These are phyloP conservation scores for Melikaiella ostensackeni DNA, from an alignment of 2,888 invertebrate species.

Conservation along the genomic window DNA sequence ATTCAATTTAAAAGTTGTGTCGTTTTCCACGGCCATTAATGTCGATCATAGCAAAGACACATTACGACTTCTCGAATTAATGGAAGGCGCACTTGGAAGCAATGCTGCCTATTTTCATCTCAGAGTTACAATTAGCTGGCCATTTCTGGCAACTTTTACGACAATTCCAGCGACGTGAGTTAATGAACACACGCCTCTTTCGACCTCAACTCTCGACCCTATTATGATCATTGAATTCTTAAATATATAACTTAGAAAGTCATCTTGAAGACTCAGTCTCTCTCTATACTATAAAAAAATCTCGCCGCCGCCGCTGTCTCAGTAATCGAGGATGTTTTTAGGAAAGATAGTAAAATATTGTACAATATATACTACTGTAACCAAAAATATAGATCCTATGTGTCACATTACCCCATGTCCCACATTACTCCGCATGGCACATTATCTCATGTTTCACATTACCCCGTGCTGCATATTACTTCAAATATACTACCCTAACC, in stretches of 20 bases:
- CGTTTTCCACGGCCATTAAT: constrained; percentile 24
- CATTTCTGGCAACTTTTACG: constrained; percentile 25
- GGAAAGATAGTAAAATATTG: too few relatives aligned
- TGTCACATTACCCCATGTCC: too few relatives aligned
- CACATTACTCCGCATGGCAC: too few relatives aligned
- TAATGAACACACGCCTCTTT: constrained; percentile 28
- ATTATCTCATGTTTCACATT: too few relatives aligned
- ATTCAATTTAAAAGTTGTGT: neutral
- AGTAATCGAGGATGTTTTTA: too few relatives aligned
- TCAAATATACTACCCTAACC: too few relatives aligned
- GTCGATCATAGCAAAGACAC: constrained; percentile 15
- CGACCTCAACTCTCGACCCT: neutral
- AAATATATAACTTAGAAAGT: neutral
- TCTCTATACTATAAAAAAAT: too few relatives aligned
- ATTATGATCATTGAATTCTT: neutral
- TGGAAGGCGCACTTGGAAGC: constrained; percentile 13
- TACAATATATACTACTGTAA: too few relatives aligned
- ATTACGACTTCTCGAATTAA: constrained; percentile 11
- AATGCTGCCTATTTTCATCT: constrained; percentile 35
- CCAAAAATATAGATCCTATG: too few relatives aligned
- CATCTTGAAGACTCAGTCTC: neutral
- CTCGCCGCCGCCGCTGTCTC: too few relatives aligned
- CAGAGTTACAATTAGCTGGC: constrained; percentile 31
- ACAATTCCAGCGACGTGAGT: constrained; percentile 21
- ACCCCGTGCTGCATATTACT: too few relatives aligned